Conservation (phyloP, 1,140 invertebrate species). For the Saccostrea cuccullata region DNA sequence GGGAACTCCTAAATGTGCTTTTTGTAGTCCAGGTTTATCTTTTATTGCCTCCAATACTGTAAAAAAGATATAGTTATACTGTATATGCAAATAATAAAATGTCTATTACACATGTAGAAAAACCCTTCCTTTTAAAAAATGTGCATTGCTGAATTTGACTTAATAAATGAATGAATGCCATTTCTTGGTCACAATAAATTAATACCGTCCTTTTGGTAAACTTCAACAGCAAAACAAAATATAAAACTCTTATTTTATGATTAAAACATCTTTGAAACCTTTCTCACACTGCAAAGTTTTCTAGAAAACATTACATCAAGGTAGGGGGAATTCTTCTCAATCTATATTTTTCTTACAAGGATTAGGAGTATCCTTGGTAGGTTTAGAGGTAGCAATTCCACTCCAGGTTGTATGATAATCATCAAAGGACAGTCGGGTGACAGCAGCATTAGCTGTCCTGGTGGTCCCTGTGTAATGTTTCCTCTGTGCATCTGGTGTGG, state of each 20-base stretch:
- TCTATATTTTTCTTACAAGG: slow-evolving; percentile 64
- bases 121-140: too few relatives aligned
- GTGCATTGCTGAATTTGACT: too few relatives aligned
- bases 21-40: slow-evolving; percentile 67
- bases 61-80: slow-evolving; percentile 46
- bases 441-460: slow-evolving; percentile 10
- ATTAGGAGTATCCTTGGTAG: slow-evolving; percentile 62
- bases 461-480: slow-evolving; percentile 29
- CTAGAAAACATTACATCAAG: background rate
- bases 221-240: too few relatives aligned
- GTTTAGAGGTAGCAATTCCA: slow-evolving; percentile 75
- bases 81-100: background rate
- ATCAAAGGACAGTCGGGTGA: slow-evolving; percentile 74
- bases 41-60: slow-evolving; percentile 71
- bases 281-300: background rate
- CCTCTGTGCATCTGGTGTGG: slow-evolving; percentile 55
- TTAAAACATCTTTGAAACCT: background rate
- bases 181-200: too few relatives aligned
- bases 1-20: slow-evolving; percentile 70
- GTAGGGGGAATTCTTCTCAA: background rate
- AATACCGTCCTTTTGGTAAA: too few relatives aligned
- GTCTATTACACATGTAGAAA: too few relatives aligned
- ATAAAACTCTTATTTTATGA: too few relatives aligned
- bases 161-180: too few relatives aligned
- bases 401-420: slow-evolving; percentile 76